Evolutionary conservation across 2,113 vertebrate species (phyloP).

Genomic region (Apteryx owenii): DNA sequence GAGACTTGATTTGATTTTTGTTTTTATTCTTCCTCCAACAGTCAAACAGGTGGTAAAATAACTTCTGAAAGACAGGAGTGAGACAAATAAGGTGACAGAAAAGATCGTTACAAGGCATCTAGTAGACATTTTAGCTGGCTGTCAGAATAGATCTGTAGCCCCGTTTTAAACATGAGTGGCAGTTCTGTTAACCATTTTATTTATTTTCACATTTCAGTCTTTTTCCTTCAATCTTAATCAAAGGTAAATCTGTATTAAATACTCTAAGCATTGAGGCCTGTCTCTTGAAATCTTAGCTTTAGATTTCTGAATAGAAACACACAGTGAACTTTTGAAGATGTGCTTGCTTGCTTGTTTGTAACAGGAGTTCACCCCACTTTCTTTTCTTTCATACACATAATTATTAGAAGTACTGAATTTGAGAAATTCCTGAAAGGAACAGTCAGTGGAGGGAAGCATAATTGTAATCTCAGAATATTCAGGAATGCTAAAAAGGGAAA

Average conservation of each 20-base stretch:
- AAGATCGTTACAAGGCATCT: background rate
- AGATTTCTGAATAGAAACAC: background rate
- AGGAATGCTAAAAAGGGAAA: background rate
- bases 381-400: background rate
- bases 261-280: background rate
- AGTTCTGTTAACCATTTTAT: background rate
- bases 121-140: background rate
- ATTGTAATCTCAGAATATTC: background rate
- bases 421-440: background rate
- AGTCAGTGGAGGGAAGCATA: background rate
- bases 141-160: background rate
- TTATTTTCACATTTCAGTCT: background rate
- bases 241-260: background rate
- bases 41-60: background rate
- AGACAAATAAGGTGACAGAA: background rate
- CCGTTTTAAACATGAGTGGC: background rate
- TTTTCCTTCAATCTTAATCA: background rate
- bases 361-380: background rate
- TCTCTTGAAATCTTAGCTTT: background rate
- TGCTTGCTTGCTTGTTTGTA: background rate
- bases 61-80: background rate
- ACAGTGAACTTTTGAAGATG: background rate
- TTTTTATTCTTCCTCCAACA: background rate
- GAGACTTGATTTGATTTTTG: background rate
- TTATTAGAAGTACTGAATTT: background rate